These are phyloP conservation scores for Taxidea taxus DNA, from an alignment of 2,113 vertebrate species.

Conservation along the genomic window DNA sequence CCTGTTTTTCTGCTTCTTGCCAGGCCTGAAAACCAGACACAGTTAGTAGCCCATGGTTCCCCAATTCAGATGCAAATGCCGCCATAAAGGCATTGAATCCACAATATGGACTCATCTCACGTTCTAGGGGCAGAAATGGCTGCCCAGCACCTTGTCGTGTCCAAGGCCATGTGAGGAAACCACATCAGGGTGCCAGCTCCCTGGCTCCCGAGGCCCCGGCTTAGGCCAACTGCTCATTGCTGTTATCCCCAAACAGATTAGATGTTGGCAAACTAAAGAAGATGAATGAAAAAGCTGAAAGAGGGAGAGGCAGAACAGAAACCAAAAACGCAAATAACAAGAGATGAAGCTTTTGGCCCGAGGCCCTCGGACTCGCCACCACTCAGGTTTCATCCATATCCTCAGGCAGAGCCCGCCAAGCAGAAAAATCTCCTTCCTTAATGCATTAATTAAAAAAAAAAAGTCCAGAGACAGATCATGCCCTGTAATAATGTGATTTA, in stretches of 20 bases:
- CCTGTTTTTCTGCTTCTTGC: background rate
- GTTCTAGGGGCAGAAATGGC: background rate
- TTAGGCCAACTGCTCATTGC: background rate
- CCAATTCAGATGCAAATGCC: background rate
- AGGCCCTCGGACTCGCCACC: background rate
- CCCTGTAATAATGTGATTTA: background rate
- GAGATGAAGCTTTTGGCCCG: background rate
- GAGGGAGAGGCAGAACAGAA: background rate
- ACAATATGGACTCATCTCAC: fast-evolving
- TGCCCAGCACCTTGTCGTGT: fast-evolving
- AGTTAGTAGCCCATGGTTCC: background rate
- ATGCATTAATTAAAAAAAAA: background rate
- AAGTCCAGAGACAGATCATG: background rate
- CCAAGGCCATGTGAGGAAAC: background rate
- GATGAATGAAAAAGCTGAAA: background rate
- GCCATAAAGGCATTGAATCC: background rate
- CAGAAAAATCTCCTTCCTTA: background rate
- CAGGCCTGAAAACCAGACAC: background rate
- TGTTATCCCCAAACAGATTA: background rate
- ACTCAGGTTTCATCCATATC: background rate
- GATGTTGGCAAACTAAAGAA: background rate
- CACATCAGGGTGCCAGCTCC: background rate
- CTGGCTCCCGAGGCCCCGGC: background rate
- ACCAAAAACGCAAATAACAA: background rate
- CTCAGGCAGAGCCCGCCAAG: background rate